Evolutionary conservation across 2,888 invertebrate species (phyloP).

Genomic region (Alviniconcha strummeri): DNA sequence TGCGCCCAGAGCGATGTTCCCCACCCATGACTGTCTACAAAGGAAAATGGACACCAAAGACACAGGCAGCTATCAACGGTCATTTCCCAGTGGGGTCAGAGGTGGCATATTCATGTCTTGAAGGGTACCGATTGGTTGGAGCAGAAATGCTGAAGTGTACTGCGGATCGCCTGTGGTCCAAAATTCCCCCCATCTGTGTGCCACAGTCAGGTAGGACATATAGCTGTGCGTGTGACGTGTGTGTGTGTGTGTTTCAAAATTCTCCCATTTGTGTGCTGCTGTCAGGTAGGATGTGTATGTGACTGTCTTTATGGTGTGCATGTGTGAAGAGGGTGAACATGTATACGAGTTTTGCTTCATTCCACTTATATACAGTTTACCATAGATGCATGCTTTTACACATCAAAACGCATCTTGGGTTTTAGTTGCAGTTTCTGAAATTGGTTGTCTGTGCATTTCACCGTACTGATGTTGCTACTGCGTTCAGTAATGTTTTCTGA

Average conservation of each 20-base stretch:
- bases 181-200: constrained; percentile 42
- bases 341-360: too few species aligned
- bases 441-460: too few species aligned
- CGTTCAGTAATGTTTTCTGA: too few species aligned
- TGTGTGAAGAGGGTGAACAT: too few species aligned
- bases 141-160: constrained; percentile 84
- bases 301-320: too few species aligned
- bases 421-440: too few species aligned
- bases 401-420: too few species aligned
- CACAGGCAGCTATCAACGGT: constrained; percentile 32
- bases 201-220: constrained; percentile 35
- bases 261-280: not conserved
- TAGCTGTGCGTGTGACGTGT: not conserved
- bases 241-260: not conserved
- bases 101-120: constrained; percentile 85
- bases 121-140: constrained; percentile 87
- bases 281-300: too few species aligned
- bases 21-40: constrained; percentile 48
- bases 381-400: too few species aligned
- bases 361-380: too few species aligned
- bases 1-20: constrained; percentile 40
- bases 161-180: constrained; percentile 42
- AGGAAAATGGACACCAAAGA: constrained; percentile 49
- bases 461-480: too few species aligned
- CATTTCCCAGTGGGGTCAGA: constrained; percentile 60